Evolutionary conservation across 2,113 vertebrate genomes (phyloP).

Genomic region (Oncorhynchus masou): DNA sequence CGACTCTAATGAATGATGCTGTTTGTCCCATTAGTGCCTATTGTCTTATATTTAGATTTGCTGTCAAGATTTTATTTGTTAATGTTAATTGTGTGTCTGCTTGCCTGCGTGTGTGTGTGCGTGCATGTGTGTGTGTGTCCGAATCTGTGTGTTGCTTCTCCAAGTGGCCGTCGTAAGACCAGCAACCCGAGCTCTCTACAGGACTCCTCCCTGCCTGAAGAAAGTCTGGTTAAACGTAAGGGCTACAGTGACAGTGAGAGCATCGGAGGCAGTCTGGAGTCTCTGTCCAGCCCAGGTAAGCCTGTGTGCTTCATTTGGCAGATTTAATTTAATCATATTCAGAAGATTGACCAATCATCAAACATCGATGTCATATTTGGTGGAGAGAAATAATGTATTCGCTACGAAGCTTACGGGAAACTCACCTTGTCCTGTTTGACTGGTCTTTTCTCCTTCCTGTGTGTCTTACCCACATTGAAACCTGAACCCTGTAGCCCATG

Average conservation of each 20-base stretch:
- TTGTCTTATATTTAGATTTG: too few species aligned
- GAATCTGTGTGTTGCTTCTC: constrained; percentile 26
- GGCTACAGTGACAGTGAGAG: constrained; percentile 80
- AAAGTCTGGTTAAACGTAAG: constrained; percentile 43
- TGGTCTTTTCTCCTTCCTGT: background rate
- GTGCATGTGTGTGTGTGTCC: background rate
- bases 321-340: background rate
- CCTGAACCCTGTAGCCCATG: constrained; percentile 52
- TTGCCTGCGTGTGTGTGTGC: too few species aligned
- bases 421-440: constrained; percentile 15
- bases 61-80: too few species aligned
- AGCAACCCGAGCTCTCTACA: constrained; percentile 46
- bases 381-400: background rate
- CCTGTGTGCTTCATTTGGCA: background rate
- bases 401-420: background rate
- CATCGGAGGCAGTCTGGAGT: constrained; percentile 80
- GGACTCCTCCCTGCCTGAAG: constrained; percentile 57
- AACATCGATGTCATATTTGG: background rate
- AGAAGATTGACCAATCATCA: too few species aligned
- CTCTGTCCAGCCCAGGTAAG: constrained; percentile 86
- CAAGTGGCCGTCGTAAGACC: constrained; percentile 55
- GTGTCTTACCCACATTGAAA: too few species aligned
- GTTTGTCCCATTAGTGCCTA: too few species aligned
- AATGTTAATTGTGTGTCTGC: too few species aligned
- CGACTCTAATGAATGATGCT: too few species aligned